Base-by-base conservation (phyloP, 2,797 vertebrate species). In the Dermochelys coriacea region DNA sequence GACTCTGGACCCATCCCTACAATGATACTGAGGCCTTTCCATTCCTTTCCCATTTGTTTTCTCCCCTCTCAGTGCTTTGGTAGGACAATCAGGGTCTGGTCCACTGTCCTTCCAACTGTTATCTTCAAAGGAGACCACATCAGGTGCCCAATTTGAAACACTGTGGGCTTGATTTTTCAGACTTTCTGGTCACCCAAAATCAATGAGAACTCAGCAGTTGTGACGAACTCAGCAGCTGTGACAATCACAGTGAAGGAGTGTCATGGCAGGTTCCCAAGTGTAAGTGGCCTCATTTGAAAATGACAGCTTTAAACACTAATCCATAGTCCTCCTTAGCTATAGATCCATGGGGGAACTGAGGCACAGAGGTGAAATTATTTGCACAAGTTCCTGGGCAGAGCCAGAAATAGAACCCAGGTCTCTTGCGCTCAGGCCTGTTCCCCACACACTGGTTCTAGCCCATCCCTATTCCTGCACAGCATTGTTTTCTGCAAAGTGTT, bases 231-330 rank as follows among this genome's bases (percentile, higher is more conserved):
- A 41, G 41, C 41, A 41, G 41, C 41, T 41, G 41, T 19, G 8
- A 31, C 50, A 16, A 25, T 80, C 77, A 29, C 5, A 9, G 3
- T 23, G 8, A 59, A 91, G 25, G 9, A 29, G 55, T 57, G 25
- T 57, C 55, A 41, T 91, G 75, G 37, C 31, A 59, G 4, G 5
- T 79, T n/a, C 2, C 25, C 55, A 57, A 27, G 27, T 41, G 93
- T 93, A 77, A 71, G 57, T 77, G 80, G 82, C 94, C 51, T 49
- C 41, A 11, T 5, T 25, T 71, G 14, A 34, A 85, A 93, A 84
- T 80, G 11, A 54, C 52, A 84, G 6, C 21, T 57, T 49, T 27
- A 5, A 89, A 50, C 6, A 49, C 64, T 49, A 3, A 78, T 31
- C 15, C 31, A 74, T 2, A 51, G 45, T 12, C 25, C 49, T 4